Base-by-base conservation (phyloP, 2,113 vertebrate species). In the Pimephales promelas region DNA sequence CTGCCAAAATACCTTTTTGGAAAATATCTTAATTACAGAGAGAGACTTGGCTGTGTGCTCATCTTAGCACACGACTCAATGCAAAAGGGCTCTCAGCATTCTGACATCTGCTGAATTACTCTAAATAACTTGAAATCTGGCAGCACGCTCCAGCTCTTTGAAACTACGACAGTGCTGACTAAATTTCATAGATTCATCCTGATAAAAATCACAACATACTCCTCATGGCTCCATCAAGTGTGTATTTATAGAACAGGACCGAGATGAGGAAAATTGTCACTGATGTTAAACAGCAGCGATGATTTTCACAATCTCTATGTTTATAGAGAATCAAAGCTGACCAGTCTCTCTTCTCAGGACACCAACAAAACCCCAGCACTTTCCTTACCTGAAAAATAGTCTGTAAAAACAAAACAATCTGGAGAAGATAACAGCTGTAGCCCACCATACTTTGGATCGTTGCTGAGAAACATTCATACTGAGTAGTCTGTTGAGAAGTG, bases 21-120 rank as follows among this genome's bases (percentile, higher is more conserved):
- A 91, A 89, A 86, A 90, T 90, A 84, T 90, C 90, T 92, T 92
- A 92, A 93, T 93, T 90, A 93, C 89, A 88, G 85, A 89, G 88
- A 91, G 89, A 89, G 88, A 90, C 91, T 91, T 93, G 91, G 89
- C 92, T 87, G 76, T 75, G 83, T 81, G 88, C 83, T 91, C 84
- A 90, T 91, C 91, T 90, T 87, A 87, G 90, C 90, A 89, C 90
- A 89, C 88, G 88, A 87, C 87, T 90, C 87, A 86, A 88, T 86
- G 81, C 78, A 85, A 59, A 59, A 64, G 61, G 8, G 66, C 66
- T 70, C 66, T 40, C 86, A 85, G 89, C 84, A 89, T 83, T 87
- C 86, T 36, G 87, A 92, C 90, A 92, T 92, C 91, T 92, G 92
- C 89, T 91, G 89, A 92, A 92, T 92, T 88, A 92, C 88, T 92